Conservation (phyloP, 2,888 invertebrate species). For the Xestia xanthographa region DNA sequence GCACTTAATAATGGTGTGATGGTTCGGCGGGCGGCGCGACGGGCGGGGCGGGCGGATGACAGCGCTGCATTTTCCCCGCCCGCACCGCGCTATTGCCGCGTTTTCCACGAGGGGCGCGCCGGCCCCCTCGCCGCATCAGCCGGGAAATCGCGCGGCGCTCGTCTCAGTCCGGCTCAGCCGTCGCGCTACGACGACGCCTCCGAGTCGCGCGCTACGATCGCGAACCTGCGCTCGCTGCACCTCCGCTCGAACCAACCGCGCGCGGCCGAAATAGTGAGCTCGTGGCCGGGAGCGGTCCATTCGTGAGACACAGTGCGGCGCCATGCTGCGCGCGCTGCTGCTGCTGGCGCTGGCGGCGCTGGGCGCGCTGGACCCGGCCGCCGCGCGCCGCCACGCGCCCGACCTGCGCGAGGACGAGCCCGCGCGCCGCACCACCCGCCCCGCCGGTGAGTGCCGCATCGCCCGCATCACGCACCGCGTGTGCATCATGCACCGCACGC, state of each 20-base stretch:
- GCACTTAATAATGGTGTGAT: constrained; percentile 54
- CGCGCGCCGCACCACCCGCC: constrained; percentile 91
- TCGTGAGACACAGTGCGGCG: constrained; percentile 78
- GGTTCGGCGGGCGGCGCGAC: constrained; percentile 70
- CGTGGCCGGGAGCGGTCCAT: constrained; percentile 82
- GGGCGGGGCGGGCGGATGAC: constrained; percentile 77
- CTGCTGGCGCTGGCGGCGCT: constrained; percentile 83
- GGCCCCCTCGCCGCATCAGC: constrained; percentile 85
- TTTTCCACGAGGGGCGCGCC: constrained; percentile 88
- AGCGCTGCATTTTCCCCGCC: constrained; percentile 87
- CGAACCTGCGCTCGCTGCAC: constrained; percentile 79
- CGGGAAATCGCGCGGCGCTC: constrained; percentile 87
- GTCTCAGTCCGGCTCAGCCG: constrained; percentile 88
- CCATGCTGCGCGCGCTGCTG: constrained; percentile 79
- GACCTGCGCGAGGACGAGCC: constrained; percentile 92
- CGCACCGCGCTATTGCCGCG: constrained; percentile 82
- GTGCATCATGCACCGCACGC: constrained; percentile 61
- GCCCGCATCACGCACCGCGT: constrained; percentile 32
- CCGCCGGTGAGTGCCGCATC: constrained; percentile 91
- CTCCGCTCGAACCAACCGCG: constrained; percentile 76
- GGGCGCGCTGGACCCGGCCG: constrained; percentile 78
- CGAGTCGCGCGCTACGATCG: constrained; percentile 80
- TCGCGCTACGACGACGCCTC: constrained; percentile 86
- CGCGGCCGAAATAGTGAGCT: constrained; percentile 89
- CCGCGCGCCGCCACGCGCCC: constrained; percentile 91